Conservation (phyloP, 2,888 invertebrate genomes). For the Pheosia gnoma region DNA sequence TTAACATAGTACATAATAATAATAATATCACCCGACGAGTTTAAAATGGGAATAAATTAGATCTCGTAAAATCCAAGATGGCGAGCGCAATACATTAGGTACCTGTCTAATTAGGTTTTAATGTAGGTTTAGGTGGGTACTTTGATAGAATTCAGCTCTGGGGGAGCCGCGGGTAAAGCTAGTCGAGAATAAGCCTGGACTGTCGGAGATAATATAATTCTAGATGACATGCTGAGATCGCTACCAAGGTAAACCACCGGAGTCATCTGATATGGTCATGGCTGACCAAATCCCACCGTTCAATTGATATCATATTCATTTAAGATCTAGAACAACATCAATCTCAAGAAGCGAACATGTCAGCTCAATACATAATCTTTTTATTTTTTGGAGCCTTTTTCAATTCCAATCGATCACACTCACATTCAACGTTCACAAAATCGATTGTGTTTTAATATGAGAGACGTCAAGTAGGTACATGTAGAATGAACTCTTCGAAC, state of each 20-base stretch:
- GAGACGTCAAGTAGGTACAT: conserved; percentile 4
- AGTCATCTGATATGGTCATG: not conserved
- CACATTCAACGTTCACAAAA: not conserved
- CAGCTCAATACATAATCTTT: not conserved
- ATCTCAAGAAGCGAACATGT: not conserved
- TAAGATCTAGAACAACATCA: not conserved
- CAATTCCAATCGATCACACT: not conserved
- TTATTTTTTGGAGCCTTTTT: not conserved
- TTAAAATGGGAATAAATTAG: too few species aligned
- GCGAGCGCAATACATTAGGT: too few species aligned
- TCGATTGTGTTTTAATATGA: not conserved
- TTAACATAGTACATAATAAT: too few species aligned
- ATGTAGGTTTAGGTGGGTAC: too few species aligned
- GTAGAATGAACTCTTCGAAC: conserved; percentile 38
- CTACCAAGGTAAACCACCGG: not conserved
- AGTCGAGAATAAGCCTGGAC: too few species aligned
- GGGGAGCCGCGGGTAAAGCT: too few species aligned
- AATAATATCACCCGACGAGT: too few species aligned
- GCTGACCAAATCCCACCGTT: not conserved
- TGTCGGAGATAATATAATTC: too few species aligned
- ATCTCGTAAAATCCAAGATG: too few species aligned
- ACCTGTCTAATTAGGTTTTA: too few species aligned
- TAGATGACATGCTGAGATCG: not conserved
- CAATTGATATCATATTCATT: not conserved
- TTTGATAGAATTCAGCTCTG: too few species aligned